Conservation (phyloP, 1,140 invertebrate genomes). For the Formica exsecta region DNA sequence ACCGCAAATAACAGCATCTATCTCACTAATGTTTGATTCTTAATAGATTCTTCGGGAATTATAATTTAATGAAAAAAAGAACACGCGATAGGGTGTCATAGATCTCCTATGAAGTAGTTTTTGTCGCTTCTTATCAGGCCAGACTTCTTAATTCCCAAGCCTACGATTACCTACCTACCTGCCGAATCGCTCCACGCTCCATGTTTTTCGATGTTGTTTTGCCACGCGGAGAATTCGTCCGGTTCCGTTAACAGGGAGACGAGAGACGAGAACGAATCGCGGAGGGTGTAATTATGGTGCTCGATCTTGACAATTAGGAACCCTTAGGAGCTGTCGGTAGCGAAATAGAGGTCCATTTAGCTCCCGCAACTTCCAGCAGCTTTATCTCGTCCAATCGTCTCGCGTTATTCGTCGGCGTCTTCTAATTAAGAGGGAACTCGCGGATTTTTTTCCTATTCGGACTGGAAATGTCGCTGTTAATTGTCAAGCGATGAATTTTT, state of each 20-base stretch:
- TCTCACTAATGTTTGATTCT: not conserved
- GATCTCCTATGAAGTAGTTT: slow-evolving; percentile 14
- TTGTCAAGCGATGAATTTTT: slow-evolving; percentile 20
- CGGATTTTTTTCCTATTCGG: slow-evolving; percentile 44
- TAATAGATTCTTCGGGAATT: slow-evolving; percentile 26
- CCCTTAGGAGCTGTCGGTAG: slow-evolving; percentile 78
- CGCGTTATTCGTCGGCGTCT: slow-evolving; percentile 83
- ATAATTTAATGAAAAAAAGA: slow-evolving; percentile 5
- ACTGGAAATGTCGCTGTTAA: slow-evolving; percentile 23
- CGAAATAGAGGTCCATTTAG: slow-evolving; percentile 81
- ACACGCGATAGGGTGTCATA: slow-evolving; percentile 8
- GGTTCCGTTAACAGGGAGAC: slow-evolving; percentile 61
- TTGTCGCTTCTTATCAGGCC: slow-evolving; percentile 59
- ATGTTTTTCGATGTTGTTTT: slow-evolving; percentile 28
- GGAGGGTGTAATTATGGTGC: slow-evolving; percentile 79
- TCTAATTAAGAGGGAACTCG: slow-evolving; percentile 81
- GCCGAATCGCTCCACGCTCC: not conserved
- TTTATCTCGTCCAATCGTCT: slow-evolving; percentile 82
- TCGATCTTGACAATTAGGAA: slow-evolving; percentile 85
- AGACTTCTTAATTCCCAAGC: slow-evolving; percentile 6
- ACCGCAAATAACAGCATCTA: not conserved
- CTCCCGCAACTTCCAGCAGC: slow-evolving; percentile 76
- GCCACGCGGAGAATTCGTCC: slow-evolving; percentile 54
- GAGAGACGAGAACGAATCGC: slow-evolving; percentile 66
- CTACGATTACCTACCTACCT: slow-evolving; percentile 30